Percentiles rank a stretch among this genome's conserved stretches.
phyloP scores from a whole-genome alignment of 2,113 vertebrate species.

The Megalops atlanticus region DNA sequence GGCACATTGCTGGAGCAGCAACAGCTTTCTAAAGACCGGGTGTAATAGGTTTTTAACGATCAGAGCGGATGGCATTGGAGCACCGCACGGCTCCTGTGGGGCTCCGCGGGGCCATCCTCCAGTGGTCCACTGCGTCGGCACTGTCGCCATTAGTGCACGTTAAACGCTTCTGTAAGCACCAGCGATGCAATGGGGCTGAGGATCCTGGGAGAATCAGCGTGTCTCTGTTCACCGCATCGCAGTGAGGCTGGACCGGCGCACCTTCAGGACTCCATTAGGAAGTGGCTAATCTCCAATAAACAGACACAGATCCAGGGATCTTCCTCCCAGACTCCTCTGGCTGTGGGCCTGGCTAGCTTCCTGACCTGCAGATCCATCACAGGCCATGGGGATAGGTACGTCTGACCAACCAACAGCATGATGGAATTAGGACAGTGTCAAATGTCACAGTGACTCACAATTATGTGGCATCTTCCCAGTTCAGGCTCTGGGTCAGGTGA shows the following conservation, averaged over 20 bases:
- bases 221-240: too few species aligned
- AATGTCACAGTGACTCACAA: not conserved
- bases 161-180: too few species aligned
- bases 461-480: not conserved
- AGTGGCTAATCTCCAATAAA: not conserved
- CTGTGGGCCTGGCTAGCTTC: too few species aligned
- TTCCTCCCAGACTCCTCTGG: not conserved
- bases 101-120: not conserved
- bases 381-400: not conserved
- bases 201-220: too few species aligned
- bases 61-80: not conserved
- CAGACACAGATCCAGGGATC: not conserved
- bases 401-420: not conserved
- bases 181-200: too few species aligned
- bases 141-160: too few species aligned
- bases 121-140: too few species aligned
- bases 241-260: too few species aligned
- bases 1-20: not conserved
- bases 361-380: not conserved
- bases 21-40: not conserved
- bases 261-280: too few species aligned
- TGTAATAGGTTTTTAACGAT: slow-evolving; percentile 37
- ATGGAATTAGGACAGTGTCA: not conserved
- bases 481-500: not conserved
- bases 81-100: slow-evolving; percentile 6